Percentiles rank a stretch among this genome's conserved stretches.
These are phyloP conservation scores for Lacanobia wlatinum DNA, from an alignment of 2,888 invertebrate genomes.

Conservation along the genomic window DNA sequence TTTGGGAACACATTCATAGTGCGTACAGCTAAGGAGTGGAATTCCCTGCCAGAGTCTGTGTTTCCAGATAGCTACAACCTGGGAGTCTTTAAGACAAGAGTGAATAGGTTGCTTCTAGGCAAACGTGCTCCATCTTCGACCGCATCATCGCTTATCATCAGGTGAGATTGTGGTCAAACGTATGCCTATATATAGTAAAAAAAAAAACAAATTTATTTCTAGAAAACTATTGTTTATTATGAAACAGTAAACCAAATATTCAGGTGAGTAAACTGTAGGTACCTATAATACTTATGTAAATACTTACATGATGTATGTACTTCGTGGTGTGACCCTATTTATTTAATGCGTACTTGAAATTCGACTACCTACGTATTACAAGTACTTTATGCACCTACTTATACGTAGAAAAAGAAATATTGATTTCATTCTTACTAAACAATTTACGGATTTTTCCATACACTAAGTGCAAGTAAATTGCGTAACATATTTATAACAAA, in stretches of 20 bases:
- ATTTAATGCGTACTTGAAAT: constrained; percentile 44
- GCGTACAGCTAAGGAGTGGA: too few species aligned
- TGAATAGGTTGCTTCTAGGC: too few species aligned
- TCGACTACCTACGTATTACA: constrained; percentile 10
- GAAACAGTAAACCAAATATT: constrained; percentile 51
- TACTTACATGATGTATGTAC: too few species aligned
- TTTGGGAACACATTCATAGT: too few species aligned
- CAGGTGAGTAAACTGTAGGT: constrained; percentile 23
- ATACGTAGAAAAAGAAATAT: neutral
- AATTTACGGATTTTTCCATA: constrained; percentile 6
- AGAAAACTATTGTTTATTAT: constrained; percentile 53
- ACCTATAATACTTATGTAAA: neutral
- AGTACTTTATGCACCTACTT: neutral
- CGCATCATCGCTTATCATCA: too few species aligned
- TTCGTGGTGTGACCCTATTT: constrained; percentile 5
- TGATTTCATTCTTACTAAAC: constrained; percentile 9
- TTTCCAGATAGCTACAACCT: too few species aligned
- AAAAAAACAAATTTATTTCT: constrained; percentile 21
- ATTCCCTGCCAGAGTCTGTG: too few species aligned
- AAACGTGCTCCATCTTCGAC: too few species aligned
- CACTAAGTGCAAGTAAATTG: neutral
- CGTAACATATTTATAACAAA: neutral
- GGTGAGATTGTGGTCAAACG: too few species aligned
- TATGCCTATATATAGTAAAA: too few species aligned
- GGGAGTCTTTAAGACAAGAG: too few species aligned